phyloP scores from a whole-genome alignment of 2,888 invertebrate species.

The Drosophila formosana region DNA sequence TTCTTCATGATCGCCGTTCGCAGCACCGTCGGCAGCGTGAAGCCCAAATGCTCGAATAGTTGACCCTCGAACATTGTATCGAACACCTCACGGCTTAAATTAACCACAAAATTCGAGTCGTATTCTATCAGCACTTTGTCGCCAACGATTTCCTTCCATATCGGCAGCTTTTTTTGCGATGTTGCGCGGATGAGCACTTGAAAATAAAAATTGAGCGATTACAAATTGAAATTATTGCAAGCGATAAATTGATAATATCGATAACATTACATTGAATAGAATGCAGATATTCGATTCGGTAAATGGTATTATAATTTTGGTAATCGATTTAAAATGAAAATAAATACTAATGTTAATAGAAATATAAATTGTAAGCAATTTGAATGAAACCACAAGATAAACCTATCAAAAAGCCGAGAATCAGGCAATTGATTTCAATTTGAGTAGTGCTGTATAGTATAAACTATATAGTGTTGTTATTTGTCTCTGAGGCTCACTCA shows the following conservation, averaged over 20 bases:
- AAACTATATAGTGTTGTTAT: no score
- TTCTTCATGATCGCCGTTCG: constrained; percentile 86
- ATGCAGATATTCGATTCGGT: no score
- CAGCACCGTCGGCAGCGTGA: constrained; percentile 86
- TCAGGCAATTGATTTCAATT: no score
- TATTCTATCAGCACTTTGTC: constrained; percentile 89
- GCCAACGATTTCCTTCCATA: constrained; percentile 91
- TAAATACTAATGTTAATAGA: no score
- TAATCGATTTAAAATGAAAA: no score
- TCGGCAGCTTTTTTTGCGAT: constrained; percentile 82
- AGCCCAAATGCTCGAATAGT: constrained; percentile 90
- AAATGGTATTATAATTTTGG: no score
- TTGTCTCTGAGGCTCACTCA: constrained; percentile 58
- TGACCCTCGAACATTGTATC: constrained; percentile 90
- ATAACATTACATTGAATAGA: no score
- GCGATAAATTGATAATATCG: not conserved
- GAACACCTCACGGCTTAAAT: constrained; percentile 88
- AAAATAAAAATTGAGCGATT: not conserved
- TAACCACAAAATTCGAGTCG: constrained; percentile 88
- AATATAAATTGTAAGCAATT: no score
- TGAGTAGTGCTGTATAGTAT: no score
- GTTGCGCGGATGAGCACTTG: constrained; percentile 81
- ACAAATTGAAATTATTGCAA: not conserved
- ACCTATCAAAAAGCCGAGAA: no score
- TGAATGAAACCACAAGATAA: no score